Conservation (phyloP, 92 coral and sea anemone genomes). For the Phenganax subtilis region DNA sequence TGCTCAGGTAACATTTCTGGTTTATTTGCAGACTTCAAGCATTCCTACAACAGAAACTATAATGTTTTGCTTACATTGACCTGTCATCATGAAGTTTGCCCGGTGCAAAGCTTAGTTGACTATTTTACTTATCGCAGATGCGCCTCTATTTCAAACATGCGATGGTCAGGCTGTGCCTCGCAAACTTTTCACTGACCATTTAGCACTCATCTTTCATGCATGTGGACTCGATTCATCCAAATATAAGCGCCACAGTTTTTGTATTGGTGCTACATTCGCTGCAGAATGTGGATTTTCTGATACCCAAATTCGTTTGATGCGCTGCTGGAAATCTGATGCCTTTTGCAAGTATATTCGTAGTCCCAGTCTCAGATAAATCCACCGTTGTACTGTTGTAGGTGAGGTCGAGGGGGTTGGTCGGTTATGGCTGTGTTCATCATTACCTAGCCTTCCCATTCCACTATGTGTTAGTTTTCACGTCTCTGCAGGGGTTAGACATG, state of each 20-base stretch:
- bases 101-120: conserved; percentile 33
- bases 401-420: too few relatives aligned
- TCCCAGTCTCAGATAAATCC: not conserved
- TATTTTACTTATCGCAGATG: conserved; percentile 29
- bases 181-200: conserved; percentile 30
- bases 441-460: too few relatives aligned
- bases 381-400: too few relatives aligned
- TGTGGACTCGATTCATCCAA: conserved; percentile 27
- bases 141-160: conserved; percentile 34
- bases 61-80: conserved; percentile 30
- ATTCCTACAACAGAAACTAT: conserved; percentile 5
- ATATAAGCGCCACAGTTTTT: not conserved
- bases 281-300: conserved; percentile 26
- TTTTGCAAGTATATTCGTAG: conserved; percentile 23
- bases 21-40: conserved; percentile 20
- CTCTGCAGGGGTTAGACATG: too few relatives aligned
- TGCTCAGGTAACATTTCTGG: not conserved
- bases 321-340: conserved; percentile 29
- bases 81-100: conserved; percentile 42
- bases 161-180: too few relatives aligned
- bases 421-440: too few relatives aligned
- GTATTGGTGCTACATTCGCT: conserved; percentile 23
- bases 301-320: conserved; percentile 12
- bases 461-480: too few relatives aligned
- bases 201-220: conserved; percentile 9